Conservation (phyloP, 2,888 invertebrate genomes). For the Taphrorychus bicolor region DNA sequence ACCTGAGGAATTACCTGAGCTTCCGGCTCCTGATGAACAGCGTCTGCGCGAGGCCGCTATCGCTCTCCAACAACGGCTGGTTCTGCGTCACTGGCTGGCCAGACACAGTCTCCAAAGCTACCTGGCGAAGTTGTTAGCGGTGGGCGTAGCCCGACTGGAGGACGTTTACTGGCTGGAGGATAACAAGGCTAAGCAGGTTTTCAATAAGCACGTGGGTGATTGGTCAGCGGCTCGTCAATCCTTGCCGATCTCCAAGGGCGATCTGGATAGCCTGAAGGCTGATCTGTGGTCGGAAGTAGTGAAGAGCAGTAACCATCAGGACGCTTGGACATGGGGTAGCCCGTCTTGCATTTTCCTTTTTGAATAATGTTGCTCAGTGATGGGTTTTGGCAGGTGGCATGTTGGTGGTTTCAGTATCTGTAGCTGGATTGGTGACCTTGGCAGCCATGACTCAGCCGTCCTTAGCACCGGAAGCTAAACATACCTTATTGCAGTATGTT, state of each 20-base stretch:
- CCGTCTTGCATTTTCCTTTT: neutral
- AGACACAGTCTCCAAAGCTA: slow-evolving; percentile 76
- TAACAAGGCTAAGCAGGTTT: slow-evolving; percentile 74
- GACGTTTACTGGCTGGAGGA: slow-evolving; percentile 90
- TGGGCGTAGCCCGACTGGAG: slow-evolving; percentile 85
- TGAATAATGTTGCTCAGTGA: neutral
- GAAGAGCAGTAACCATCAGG: slow-evolving; percentile 84
- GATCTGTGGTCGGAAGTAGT: slow-evolving; percentile 88
- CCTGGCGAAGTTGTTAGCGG: slow-evolving; percentile 76
- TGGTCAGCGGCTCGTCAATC: slow-evolving; percentile 85
- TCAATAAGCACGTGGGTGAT: slow-evolving; percentile 76
- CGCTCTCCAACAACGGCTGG: slow-evolving; percentile 81
- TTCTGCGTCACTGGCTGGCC: slow-evolving; percentile 84
- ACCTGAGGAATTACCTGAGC: slow-evolving; percentile 79
- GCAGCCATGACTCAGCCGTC: slow-evolving; percentile 92
- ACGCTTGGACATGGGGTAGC: slow-evolving; percentile 68
- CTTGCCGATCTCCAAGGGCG: slow-evolving; percentile 81
- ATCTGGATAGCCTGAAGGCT: slow-evolving; percentile 78
- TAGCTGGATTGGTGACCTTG: slow-evolving; percentile 86
- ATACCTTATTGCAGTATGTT: slow-evolving; percentile 87
- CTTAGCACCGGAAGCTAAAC: slow-evolving; percentile 88
- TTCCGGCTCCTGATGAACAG: slow-evolving; percentile 85
- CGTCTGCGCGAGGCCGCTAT: slow-evolving; percentile 82
- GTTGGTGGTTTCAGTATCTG: slow-evolving; percentile 88
- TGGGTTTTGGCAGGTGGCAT: slow-evolving; percentile 72